Evolutionary conservation across 2,113 vertebrate genomes (phyloP), one percentile per base, ranked within the genome.

Genomic region (Leucoraja erinaceus): DNA sequence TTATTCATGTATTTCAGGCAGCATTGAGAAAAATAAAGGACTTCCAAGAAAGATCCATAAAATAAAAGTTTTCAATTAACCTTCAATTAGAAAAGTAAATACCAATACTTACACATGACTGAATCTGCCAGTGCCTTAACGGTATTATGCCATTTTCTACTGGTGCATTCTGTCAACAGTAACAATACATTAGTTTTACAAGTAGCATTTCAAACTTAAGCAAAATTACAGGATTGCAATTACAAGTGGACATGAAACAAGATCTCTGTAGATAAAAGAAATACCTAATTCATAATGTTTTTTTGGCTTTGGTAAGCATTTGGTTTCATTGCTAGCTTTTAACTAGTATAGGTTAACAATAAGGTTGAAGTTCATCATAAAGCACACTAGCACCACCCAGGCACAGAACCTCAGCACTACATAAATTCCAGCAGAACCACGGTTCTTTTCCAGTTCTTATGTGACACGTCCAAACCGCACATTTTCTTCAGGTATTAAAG

Each of bases 361-460:
- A 47, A 5, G 5, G 33, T 54, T 91, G 68, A 22, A 74, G 31
- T 91, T 38, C 66, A 91, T 12, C 68, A 54, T 25, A 74, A 91
- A 72, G 66, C 38, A 72, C 68, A 74, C 90, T 28, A 47, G 66
- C 90, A 38, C 90, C 90, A 91, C 68, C 90, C 66, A 25, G 68
- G 10, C 31, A 72, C 33, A 70, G 31, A 72, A 25, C 68, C 33
- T 47, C 47, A 70, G 61, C 25, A 91, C 68, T 91, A 68, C 68
- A 72, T 8, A 20, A 63, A 74, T 11, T 38, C 11, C 61, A 68
- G n/a, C 86, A 33, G 8, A 54, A 47, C 5, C 54, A 61, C 61
- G 63, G 28, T 88, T 33, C 25, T 61, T 61, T 28, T 59, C 31
- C 28, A 31, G 11, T 88, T 28, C 10, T 54, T 47, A 2, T 56